A percentile compares a stretch with the other conserved stretches of the same genome.
phyloP scores from a whole-genome alignment of 2,888 invertebrate species.

The Erannis defoliaria region DNA sequence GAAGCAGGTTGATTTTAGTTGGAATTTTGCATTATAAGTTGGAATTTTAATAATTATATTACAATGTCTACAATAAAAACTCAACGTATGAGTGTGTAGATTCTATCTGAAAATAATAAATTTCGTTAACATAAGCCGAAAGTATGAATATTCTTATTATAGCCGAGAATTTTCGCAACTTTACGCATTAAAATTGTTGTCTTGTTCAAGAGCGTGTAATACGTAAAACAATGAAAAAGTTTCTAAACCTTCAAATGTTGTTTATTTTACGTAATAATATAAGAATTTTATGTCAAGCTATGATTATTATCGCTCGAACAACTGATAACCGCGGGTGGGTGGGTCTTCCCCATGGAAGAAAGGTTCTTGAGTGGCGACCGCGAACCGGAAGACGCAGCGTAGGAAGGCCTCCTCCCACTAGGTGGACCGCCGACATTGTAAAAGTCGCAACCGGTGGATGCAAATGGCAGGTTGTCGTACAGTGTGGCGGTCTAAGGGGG shows the following conservation, averaged over 20 bases:
- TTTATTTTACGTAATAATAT: background rate
- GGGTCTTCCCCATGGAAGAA: no score
- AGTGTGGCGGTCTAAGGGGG: no score
- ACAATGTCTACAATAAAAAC: background rate
- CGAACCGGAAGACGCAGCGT: no score
- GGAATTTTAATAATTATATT: background rate
- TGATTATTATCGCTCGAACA: no score
- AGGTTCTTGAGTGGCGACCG: no score
- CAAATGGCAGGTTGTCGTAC: no score
- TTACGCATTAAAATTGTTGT: conserved; percentile 32
- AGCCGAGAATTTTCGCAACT: conserved; percentile 17
- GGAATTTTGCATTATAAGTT: background rate
- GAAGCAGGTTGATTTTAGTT: background rate
- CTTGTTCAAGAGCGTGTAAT: conserved; percentile 13
- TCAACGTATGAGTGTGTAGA: background rate
- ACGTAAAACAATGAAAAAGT: conserved; percentile 23
- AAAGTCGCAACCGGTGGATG: no score
- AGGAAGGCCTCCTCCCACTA: no score
- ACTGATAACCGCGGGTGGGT: no score
- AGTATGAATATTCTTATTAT: conserved; percentile 17
- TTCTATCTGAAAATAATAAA: conserved; percentile 4
- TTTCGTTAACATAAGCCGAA: background rate
- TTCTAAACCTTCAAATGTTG: conserved; percentile 2
- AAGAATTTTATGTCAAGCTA: no score
- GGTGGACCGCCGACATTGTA: no score